A percentile compares a stretch with the other conserved stretches of the same genome.
phyloP scores from a whole-genome alignment of 2,888 invertebrate species.

The Rotaria macrura region DNA sequence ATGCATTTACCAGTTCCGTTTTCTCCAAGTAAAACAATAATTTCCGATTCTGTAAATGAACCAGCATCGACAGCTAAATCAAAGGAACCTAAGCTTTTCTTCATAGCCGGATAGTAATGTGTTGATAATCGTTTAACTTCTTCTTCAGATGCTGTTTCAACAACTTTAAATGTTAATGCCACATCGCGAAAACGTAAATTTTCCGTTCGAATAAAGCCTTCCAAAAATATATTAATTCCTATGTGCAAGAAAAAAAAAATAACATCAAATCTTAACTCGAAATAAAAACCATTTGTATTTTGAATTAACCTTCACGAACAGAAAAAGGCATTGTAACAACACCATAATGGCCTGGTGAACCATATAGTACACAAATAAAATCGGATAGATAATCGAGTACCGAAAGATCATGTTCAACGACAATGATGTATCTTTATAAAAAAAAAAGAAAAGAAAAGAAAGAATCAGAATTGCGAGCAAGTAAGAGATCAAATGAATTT shows the following conservation, averaged over 20 bases:
- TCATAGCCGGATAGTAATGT: conserved; percentile 86
- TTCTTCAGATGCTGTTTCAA: conserved; percentile 93
- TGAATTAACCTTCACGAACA: conserved; percentile 74
- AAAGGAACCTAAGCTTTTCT: conserved; percentile 60
- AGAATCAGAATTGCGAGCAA: too few species aligned
- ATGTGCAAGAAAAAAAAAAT: too few species aligned
- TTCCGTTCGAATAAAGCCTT: conserved; percentile 97
- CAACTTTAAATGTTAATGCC: conserved; percentile 81
- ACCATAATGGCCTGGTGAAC: conserved; percentile 94
- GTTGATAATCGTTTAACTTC: conserved; percentile 81
- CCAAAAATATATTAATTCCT: conserved; percentile 95
- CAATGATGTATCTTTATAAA: conserved; percentile 67
- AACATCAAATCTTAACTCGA: conserved; percentile 27
- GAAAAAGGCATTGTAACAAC: conserved; percentile 99
- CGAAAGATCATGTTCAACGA: conserved; percentile 96
- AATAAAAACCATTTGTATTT: neutral
- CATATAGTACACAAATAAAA: conserved; percentile 95
- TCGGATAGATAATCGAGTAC: conserved; percentile 96
- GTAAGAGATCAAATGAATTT: too few species aligned
- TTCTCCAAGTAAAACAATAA: conserved; percentile 83
- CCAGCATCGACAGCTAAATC: conserved; percentile 70
- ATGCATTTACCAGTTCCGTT: conserved; percentile 75
- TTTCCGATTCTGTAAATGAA: conserved; percentile 96
- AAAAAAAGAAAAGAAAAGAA: neutral
- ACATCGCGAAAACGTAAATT: conserved; percentile 94